A percentile compares a stretch with the other conserved stretches of the same genome.
Conservation (phyloP, 2,888 invertebrate species). For the Reticulitermes lucifugus region DNA sequence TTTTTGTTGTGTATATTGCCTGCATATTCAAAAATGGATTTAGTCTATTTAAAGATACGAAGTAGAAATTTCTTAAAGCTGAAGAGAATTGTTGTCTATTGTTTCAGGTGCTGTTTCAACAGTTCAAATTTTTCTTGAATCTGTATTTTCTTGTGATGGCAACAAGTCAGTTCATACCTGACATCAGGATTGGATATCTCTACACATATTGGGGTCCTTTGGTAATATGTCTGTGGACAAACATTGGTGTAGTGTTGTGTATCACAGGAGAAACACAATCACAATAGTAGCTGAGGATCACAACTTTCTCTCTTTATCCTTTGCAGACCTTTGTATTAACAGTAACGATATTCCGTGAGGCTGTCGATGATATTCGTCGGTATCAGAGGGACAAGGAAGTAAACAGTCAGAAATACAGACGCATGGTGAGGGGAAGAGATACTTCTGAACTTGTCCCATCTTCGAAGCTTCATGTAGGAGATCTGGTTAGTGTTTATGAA, state of each 20-base stretch:
- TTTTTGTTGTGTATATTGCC: too few relatives aligned
- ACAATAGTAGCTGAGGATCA: too few relatives aligned
- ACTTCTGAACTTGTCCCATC: slow-evolving; percentile 84
- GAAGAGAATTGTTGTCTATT: slow-evolving; percentile 45
- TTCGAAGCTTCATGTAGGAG: slow-evolving; percentile 83
- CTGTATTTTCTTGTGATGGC: slow-evolving; percentile 99
- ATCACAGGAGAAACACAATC: too few relatives aligned
- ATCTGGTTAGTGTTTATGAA: slow-evolving; percentile 65
- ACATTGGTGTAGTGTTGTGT: too few relatives aligned
- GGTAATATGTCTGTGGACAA: slow-evolving; percentile 62
- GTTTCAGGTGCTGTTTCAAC: slow-evolving; percentile 91
- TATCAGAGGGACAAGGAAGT: slow-evolving; percentile 96
- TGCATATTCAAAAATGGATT: too few relatives aligned
- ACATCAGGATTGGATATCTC: slow-evolving; percentile 94
- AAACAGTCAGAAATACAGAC: slow-evolving; percentile 92
- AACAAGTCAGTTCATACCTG: slow-evolving; percentile 96
- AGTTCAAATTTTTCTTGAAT: slow-evolving; percentile 99
- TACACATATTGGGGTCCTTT: slow-evolving; percentile 99
- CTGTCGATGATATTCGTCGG: slow-evolving; percentile 94
- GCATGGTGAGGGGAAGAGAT: slow-evolving; percentile 75
- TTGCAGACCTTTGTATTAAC: slow-evolving; percentile 89
- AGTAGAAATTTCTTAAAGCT: slow-evolving; percentile 16
- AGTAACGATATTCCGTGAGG: slow-evolving; percentile 96
- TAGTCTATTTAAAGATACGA: too few relatives aligned
- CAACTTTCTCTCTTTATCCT: background rate